These are phyloP conservation scores for Parnassius apollo DNA, from an alignment of 2,888 invertebrate genomes.

Conservation along the genomic window DNA sequence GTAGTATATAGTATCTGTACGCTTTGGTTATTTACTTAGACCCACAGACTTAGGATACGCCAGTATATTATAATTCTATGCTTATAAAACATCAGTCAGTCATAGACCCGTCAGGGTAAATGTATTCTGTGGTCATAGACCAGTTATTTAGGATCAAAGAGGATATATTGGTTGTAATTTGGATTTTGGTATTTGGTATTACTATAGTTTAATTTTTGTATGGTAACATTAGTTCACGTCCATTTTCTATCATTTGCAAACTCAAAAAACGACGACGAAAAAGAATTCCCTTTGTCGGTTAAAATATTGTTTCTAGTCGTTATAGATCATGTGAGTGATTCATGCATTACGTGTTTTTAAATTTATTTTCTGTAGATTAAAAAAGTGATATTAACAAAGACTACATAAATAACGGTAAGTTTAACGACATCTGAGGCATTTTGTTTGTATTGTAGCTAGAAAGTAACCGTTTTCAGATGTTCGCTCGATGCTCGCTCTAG, in stretches of 20 bases:
- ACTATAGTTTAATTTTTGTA: neutral
- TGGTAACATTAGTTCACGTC: constrained; percentile 60
- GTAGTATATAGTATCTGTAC: too few relatives aligned
- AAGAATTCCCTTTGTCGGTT: constrained; percentile 62
- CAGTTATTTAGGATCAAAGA: too few relatives aligned
- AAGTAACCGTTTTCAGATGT: constrained; percentile 73
- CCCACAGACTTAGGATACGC: too few relatives aligned
- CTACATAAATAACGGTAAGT: constrained; percentile 63
- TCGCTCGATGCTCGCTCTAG: constrained; percentile 60
- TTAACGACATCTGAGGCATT: constrained; percentile 62
- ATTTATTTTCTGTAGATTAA: constrained; percentile 49
- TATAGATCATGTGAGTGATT: constrained; percentile 63
- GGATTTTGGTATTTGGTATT: neutral
- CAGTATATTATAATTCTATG: too few relatives aligned
- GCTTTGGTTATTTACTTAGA: too few relatives aligned
- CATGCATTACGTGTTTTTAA: constrained; percentile 46
- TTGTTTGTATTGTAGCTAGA: constrained; percentile 72
- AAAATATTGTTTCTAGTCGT: constrained; percentile 47
- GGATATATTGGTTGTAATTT: neutral
- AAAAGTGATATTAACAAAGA: constrained; percentile 39
- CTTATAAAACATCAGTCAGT: too few relatives aligned
- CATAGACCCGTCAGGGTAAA: too few relatives aligned
- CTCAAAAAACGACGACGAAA: constrained; percentile 63
- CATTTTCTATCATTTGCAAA: constrained; percentile 70
- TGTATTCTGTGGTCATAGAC: neutral